Percentiles rank a stretch among this genome's conserved stretches.
Conservation (phyloP, 2,888 invertebrate genomes). For the Trachelus iudaicus region DNA sequence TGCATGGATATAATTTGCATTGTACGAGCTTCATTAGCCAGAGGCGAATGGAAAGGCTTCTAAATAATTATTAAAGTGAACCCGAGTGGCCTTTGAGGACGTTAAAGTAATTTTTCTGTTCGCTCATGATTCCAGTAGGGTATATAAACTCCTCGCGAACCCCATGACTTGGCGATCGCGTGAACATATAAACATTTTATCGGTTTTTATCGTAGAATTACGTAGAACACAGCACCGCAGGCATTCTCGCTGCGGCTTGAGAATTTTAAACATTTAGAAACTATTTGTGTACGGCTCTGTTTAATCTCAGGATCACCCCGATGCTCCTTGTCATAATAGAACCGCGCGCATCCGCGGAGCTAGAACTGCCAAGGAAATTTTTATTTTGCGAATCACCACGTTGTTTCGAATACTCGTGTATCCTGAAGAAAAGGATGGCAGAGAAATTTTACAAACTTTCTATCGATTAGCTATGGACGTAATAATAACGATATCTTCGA, state of each 20-base stretch:
- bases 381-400: background rate
- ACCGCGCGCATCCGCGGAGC: background rate
- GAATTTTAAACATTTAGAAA: conserved; percentile 1
- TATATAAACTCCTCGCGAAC: background rate
- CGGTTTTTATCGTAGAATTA: conserved; percentile 1
- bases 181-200: conserved; percentile 3
- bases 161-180: background rate
- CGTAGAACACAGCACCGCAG: background rate
- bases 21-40: background rate
- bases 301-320: background rate
- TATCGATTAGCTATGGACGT: background rate
- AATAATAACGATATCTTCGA: background rate
- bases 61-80: background rate
- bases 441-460: no score
- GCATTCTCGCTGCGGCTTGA: background rate
- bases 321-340: background rate
- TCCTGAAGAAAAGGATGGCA: no score
- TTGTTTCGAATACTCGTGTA: background rate
- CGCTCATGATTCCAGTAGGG: background rate
- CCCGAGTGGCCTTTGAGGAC: background rate
- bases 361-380: background rate
- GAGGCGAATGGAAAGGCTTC: background rate
- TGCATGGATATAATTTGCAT: background rate
- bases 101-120: background rate
- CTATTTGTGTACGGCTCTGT: background rate